Evolutionary conservation across 2,113 vertebrate genomes (phyloP), one percentile per base, ranked within the genome.

Genomic region (Gymnorhina tibicen): DNA sequence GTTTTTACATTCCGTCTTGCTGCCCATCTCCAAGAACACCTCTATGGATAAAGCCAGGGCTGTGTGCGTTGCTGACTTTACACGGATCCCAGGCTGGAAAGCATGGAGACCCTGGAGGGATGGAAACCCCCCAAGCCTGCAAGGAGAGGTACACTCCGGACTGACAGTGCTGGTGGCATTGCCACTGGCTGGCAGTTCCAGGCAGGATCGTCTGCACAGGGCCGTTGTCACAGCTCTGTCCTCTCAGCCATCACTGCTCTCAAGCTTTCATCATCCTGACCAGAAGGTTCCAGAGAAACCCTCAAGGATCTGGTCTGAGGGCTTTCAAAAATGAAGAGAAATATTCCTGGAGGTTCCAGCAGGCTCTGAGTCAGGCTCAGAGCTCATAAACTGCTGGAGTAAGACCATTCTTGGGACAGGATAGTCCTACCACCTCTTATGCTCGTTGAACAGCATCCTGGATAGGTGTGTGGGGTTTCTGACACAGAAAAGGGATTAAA

Each of bases 121-220:
- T 49, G 41, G 72, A 72, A 53, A 6, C 1, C 11, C 20, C 23
- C 1, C 13, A 2, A 7, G 4, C 30, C 47, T 53, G 59, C 56
- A 41, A 27, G 3, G 1, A 52, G 15, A 85, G 19, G 24, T 5
- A 7, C 1, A 1, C 13, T 66, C n/a, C 0, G 2, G 16, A 5
- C 16, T 28, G 44, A 30, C 0, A 1, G 18, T 20, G 13, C 35
- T 53, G 41, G 28, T 52, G 23, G 7, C 63, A 10, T 26, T 33
- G 20, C 18, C 21, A 9, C 4, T 0, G 0, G 23, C 8, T 23
- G n/a, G 5, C 56, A 32, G 0, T 8, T 67, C 50, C 28, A 21
- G 27, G 19, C 16, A n/a, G 33, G 13, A 16, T 22, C 0, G 0
- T 47, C 28, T 44, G 41, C 74, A 52, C 3, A 0, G 39, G 13